Conservation (phyloP, 2,888 invertebrate genomes). For the Tetanocera ferruginea region DNA sequence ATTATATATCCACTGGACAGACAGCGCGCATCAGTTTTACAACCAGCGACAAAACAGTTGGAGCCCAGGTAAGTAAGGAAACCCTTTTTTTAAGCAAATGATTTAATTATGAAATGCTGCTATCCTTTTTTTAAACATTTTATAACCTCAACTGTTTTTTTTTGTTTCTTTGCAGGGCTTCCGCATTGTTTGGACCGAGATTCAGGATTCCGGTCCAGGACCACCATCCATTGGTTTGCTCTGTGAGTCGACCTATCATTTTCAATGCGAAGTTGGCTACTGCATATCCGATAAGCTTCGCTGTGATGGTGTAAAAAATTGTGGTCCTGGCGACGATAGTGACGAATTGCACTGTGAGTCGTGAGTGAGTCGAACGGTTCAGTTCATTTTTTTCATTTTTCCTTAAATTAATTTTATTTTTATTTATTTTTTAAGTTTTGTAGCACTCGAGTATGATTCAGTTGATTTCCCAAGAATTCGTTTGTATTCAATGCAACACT, state of each 20-base stretch:
- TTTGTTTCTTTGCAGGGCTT: conserved; percentile 77
- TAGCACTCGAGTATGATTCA: conserved; percentile 46
- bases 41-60: conserved; percentile 94
- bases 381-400: conserved; percentile 69
- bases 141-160: background rate
- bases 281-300: conserved; percentile 84
- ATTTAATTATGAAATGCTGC: background rate
- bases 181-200: conserved; percentile 95
- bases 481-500: conserved; percentile 30
- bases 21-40: conserved; percentile 93
- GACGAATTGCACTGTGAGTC: conserved; percentile 72
- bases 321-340: conserved; percentile 73
- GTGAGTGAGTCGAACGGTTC: conserved; percentile 73
- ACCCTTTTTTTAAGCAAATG: background rate
- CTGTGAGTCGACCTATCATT: conserved; percentile 76
- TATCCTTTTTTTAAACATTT: background rate
- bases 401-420: conserved; percentile 48
- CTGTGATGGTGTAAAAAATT: conserved; percentile 87
- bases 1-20: conserved; percentile 88
- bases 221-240: conserved; percentile 68
- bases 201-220: conserved; percentile 75
- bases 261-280: conserved; percentile 81
- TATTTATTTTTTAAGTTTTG: conserved; percentile 46
- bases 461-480: conserved; percentile 41
- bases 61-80: conserved; percentile 74